Conservation (phyloP, 92 coral and sea anemone species). For the Scolanthus callimorphus region DNA sequence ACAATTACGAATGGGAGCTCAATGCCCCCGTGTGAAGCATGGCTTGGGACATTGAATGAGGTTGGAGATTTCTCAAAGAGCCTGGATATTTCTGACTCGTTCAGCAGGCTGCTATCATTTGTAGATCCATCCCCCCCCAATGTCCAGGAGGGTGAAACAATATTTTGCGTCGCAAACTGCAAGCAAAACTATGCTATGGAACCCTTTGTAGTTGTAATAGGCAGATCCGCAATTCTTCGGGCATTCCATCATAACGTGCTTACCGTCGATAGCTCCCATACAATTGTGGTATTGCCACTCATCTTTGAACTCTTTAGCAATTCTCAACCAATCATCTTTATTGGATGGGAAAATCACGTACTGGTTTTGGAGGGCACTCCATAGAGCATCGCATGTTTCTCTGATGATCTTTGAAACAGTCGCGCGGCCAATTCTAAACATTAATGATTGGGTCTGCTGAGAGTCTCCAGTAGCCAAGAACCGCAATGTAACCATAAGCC, state of each 20-base stretch:
- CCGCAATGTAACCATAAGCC: background rate
- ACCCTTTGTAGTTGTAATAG: conserved; percentile 41
- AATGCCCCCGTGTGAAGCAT: conserved; percentile 29
- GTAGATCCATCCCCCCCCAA: conserved; percentile 49
- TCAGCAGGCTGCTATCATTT: conserved; percentile 54
- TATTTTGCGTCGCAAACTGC: conserved; percentile 51
- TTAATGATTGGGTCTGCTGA: conserved; percentile 38
- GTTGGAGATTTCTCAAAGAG: conserved; percentile 34
- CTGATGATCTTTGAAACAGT: conserved; percentile 40
- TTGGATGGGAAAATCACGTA: conserved; percentile 41
- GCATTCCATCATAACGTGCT: conserved; percentile 49
- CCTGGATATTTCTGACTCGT: conserved; percentile 39
- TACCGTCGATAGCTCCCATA: conserved; percentile 43
- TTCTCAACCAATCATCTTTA: conserved; percentile 42
- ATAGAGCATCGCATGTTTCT: conserved; percentile 43
- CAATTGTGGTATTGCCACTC: conserved; percentile 45
- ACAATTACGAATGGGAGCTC: conserved; percentile 43
- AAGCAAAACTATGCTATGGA: conserved; percentile 41
- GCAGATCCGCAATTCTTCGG: conserved; percentile 45
- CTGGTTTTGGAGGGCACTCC: conserved; percentile 28
- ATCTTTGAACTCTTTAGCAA: conserved; percentile 25
- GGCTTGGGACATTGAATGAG: conserved; percentile 21
- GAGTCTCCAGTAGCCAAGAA: conserved; percentile 39
- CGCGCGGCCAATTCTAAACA: conserved; percentile 40
- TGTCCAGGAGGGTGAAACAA: conserved; percentile 27